A percentile compares a stretch with the other conserved stretches of the same genome.
Evolutionary conservation across 2,113 vertebrate genomes (phyloP).

Genomic region (Edolisoma coerulescens): DNA sequence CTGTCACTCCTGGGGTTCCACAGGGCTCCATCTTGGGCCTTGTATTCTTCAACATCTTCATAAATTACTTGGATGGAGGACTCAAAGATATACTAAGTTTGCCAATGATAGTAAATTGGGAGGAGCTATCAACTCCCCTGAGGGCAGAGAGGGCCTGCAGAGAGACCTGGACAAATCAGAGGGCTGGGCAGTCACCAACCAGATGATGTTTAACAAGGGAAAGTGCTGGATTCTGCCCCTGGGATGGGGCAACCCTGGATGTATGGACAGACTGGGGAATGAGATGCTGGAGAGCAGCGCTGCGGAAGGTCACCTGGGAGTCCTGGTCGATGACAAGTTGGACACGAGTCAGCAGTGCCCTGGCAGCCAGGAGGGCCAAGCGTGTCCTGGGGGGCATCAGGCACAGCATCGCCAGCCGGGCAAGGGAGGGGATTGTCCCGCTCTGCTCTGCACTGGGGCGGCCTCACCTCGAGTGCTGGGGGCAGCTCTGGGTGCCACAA

Average conservation of each 20-base stretch:
- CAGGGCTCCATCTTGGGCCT: neutral
- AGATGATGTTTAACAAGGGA: neutral
- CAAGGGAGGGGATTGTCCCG: neutral
- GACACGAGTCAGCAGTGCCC: neutral
- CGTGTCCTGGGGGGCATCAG: neutral
- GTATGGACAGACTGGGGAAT: accelerated
- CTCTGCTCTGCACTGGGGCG: neutral
- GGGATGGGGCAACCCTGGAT: neutral
- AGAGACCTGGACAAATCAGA: neutral
- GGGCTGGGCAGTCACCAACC: neutral
- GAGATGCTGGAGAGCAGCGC: neutral
- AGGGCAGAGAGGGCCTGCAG: accelerated
- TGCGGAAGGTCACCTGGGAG: neutral
- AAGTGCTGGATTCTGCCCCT: neutral
- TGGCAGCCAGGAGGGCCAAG: neutral
- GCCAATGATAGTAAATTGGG: accelerated
- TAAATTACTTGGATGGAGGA: neutral
- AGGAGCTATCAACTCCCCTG: accelerated
- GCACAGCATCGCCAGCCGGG: accelerated
- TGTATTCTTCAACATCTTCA: neutral
- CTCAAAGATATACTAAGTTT: neutral
- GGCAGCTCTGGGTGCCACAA: neutral
- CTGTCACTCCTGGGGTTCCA: neutral
- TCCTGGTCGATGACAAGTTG: accelerated
- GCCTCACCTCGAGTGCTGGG: neutral